These are phyloP conservation scores for Daboia siamensis DNA, from an alignment of 2,113 vertebrate genomes.

Conservation along the genomic window DNA sequence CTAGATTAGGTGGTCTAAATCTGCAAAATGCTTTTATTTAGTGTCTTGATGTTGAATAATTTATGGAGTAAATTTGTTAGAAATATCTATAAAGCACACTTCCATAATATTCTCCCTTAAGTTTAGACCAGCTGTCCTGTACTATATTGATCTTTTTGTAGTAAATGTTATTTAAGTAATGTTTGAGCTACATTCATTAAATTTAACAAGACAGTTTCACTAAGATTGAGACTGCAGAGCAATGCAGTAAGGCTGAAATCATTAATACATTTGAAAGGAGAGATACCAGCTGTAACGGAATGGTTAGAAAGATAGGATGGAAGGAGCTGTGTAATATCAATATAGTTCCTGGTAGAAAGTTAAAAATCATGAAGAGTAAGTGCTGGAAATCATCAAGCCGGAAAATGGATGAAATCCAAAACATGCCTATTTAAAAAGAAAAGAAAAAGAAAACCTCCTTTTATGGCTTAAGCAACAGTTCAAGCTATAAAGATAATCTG, in stretches of 20 bases:
- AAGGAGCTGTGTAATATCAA: neutral
- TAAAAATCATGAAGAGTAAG: slow-evolving; percentile 31
- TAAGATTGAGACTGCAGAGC: neutral
- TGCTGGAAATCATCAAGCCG: slow-evolving; percentile 3
- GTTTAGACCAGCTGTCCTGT: neutral
- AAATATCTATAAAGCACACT: slow-evolving; percentile 14
- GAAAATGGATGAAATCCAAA: slow-evolving; percentile 15
- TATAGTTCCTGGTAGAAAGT: slow-evolving; percentile 8
- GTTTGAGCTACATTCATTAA: slow-evolving; percentile 4
- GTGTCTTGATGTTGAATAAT: slow-evolving; percentile 7
- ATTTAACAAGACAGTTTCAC: slow-evolving; percentile 22
- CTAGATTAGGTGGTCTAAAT: neutral
- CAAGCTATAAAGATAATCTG: neutral
- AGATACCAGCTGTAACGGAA: neutral
- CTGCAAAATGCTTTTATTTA: neutral
- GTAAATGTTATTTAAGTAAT: slow-evolving; percentile 18
- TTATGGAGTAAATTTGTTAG: neutral
- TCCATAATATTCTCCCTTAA: slow-evolving; percentile 14
- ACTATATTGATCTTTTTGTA: slow-evolving; percentile 19
- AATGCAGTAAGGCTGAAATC: slow-evolving; percentile 24
- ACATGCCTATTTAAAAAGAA: neutral
- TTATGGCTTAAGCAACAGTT: slow-evolving; percentile 14
- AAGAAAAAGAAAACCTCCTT: neutral
- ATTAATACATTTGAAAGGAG: slow-evolving; percentile 15
- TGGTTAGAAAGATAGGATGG: slow-evolving; percentile 10